Evolutionary conservation across 2,888 invertebrate genomes (phyloP), one percentile per base, ranked within the genome.

Genomic region (Teinopalpus imperialis): DNA sequence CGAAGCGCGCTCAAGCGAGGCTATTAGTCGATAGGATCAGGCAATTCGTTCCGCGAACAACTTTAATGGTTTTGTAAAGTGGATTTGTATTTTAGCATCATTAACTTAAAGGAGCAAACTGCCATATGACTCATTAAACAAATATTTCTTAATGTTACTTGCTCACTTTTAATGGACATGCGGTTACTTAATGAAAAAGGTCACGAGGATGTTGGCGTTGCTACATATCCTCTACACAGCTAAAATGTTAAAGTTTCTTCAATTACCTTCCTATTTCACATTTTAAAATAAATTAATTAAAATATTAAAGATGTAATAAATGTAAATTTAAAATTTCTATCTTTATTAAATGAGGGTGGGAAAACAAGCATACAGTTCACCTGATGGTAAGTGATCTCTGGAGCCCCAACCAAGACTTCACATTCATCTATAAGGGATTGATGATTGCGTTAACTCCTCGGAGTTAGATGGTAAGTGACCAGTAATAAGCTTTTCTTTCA

Each of bases 61-160:
- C 20, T 32, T 31, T 39, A 39, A 45, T 39, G 5, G 31, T 39
- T 45, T 39, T 45, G 39, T 13, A 39, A 39, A 32, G 30, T 21
- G 31, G 32, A 39, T 44, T 44, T 35, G 23, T 32, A 45, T 45
- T 45, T 45, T 39, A 21, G 31, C 44, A 9, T 5, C 24, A 32
- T 8, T 20, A 32, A 23, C 32, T 14, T 20, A 40, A n/a, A n/a
- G 20, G 12, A 10, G 13, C 26, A 9, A 43, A 43, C 8, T 35
- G 31, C 23, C 12, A 9, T 32, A 29, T 46, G 40, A 45, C 26
- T 40, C 34, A 46, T 46, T 46, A 14, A 34, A 34, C 27, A 29
- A 23, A 29, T 23, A 35, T 46, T 46, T 34, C 34, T 34, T 34
- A 46, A 46, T 35, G 23, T 18, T 13, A 39, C 40, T 35, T 34